Evolutionary conservation across 2,797 vertebrate genomes (phyloP).

Genomic region (Spheniscus humboldti): DNA sequence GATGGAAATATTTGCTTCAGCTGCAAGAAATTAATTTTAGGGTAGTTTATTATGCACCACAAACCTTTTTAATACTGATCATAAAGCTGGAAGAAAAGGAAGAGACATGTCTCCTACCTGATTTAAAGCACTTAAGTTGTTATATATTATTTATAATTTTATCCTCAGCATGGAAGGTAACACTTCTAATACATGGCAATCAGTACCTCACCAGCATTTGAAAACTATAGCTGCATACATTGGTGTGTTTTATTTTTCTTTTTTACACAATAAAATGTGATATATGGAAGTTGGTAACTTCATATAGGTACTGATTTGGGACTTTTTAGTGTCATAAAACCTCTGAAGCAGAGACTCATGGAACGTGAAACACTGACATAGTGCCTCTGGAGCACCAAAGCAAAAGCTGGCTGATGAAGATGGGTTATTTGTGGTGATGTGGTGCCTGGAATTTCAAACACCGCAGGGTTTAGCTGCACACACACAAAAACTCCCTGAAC

Average conservation of each 20-base stretch:
- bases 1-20: background rate
- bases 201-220: background rate
- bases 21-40: slow-evolving; percentile 18
- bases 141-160: slow-evolving; percentile 29
- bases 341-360: slow-evolving; percentile 16
- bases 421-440: slow-evolving; percentile 17
- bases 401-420: slow-evolving; percentile 11
- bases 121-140: slow-evolving; percentile 11
- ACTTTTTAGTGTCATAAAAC: slow-evolving; percentile 44
- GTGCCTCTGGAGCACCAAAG: slow-evolving; percentile 18
- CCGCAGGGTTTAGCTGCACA: background rate
- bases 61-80: background rate
- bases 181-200: background rate
- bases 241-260: background rate
- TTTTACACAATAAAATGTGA: slow-evolving; percentile 16
- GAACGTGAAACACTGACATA: slow-evolving; percentile 21
- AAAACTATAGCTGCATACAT: background rate
- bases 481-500: background rate
- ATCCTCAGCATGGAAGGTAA: background rate
- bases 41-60: background rate
- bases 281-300: slow-evolving; percentile 11
- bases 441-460: slow-evolving; percentile 20
- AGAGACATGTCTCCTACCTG: background rate
- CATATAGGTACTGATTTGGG: slow-evolving; percentile 33
- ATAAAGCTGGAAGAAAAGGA: background rate